Evolutionary conservation across 2,888 invertebrate species (phyloP), one percentile per base, ranked within the genome.

Genomic region (Mycalesis mineus): DNA sequence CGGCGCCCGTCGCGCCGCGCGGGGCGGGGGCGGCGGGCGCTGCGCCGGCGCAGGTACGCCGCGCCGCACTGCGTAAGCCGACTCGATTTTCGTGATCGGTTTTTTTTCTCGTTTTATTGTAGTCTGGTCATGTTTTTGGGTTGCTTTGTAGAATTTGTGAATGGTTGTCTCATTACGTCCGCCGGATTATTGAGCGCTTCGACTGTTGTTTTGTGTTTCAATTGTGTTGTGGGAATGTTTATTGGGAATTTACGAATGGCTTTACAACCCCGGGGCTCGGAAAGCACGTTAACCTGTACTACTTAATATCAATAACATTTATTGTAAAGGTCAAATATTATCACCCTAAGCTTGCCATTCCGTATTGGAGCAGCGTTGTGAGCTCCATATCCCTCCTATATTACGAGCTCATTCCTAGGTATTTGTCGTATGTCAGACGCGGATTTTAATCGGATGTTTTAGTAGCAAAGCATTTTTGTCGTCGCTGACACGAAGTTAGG

Each of bases 101-200:
- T 81, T 85, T 71, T 71, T 71, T 80, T 76, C 68, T 73, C 70
- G 71, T 78, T 78, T 81, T 80, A 80, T 81, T 82, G 78, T 82
- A 79, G 78, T 81, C 82, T 79, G 77, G 75, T 80, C 84, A 80
- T 82, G 83, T 80, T 86, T 84, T 85, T 80, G 78, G 79, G 80
- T 75, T 75, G 80, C 82, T 85, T 84, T 85, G 85, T 85, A 78
- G 77, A 77, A 81, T 84, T 85, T 84, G 84, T 88, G 87, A 88
- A 88, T 86, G 86, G 80, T 74, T 62, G 58, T 65, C 63, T 66
- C 65, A 61, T 68, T 66, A 65, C 61, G 60, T 58, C 55, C 56
- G 57, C 55, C 51, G 58, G 60, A 55, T 53, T 48, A 57, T 56
- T 17, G n/a, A 37, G 51, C 45, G 50, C n/a, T 40, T 50, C 50